Conservation (phyloP, 2,797 vertebrate genomes). For the Peromyscus attwateri region DNA sequence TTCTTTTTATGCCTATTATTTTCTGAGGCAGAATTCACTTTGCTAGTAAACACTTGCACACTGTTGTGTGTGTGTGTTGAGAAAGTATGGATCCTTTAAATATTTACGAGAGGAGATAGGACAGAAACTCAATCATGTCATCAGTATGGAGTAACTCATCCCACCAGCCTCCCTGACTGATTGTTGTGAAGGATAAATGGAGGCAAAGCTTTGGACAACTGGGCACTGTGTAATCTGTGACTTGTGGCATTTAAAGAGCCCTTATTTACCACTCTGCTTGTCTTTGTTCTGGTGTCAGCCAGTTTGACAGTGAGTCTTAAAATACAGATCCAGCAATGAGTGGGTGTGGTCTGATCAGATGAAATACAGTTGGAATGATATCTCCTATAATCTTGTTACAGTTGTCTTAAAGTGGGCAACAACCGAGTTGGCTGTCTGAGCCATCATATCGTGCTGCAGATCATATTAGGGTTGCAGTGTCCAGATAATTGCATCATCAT, state of each 20-base stretch:
- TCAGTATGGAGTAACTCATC: background rate
- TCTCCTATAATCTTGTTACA: slow-evolving; percentile 16
- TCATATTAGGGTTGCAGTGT: background rate
- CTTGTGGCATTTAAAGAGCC: background rate
- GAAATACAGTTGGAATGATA: background rate
- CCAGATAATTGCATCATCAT: background rate
- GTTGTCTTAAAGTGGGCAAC: background rate
- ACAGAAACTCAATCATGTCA: background rate
- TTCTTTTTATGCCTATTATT: slow-evolving; percentile 4
- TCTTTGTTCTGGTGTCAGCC: background rate
- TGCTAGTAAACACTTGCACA: slow-evolving; percentile 31
- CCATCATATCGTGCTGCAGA: background rate
- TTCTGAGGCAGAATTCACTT: slow-evolving; percentile 46
- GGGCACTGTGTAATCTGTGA: background rate
- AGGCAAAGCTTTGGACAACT: slow-evolving; percentile 14
- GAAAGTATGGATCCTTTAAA: background rate
- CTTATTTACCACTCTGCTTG: background rate
- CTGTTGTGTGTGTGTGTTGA: background rate
- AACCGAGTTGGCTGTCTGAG: background rate
- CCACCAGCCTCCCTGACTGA: background rate
- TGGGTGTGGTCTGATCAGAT: background rate
- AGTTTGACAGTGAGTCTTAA: background rate
- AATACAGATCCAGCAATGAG: background rate
- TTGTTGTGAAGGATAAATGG: background rate
- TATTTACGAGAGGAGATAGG: background rate